These are phyloP conservation scores for Paraescarpia echinospica DNA, from an alignment of 1,140 invertebrate genomes.

Conservation along the genomic window DNA sequence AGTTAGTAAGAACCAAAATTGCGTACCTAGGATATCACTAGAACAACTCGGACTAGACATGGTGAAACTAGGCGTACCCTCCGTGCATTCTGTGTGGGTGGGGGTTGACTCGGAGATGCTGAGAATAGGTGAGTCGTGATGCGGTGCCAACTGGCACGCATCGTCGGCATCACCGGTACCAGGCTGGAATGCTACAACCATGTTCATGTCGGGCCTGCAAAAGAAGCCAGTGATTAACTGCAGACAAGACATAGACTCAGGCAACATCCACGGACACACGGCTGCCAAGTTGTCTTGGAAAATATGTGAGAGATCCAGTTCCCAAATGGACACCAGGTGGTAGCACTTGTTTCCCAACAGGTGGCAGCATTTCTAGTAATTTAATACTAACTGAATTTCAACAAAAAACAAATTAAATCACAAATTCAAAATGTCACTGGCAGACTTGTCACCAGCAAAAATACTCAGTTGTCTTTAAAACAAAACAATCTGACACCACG, in stretches of 20 bases:
- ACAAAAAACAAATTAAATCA: not conserved
- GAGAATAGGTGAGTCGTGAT: conserved; percentile 61
- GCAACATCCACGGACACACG: not conserved
- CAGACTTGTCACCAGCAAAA: not conserved
- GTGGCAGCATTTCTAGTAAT: no score
- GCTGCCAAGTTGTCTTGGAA: not conserved
- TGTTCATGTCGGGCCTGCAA: conserved; percentile 45
- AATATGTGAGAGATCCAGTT: no score
- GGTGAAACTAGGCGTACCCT: conserved; percentile 95
- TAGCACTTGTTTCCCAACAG: no score
- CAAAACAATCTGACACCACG: not conserved
- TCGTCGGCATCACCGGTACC: conserved; percentile 37
- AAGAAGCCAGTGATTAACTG: conserved; percentile 24
- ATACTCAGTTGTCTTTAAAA: not conserved
- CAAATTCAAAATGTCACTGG: not conserved
- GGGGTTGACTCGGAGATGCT: conserved; percentile 88
- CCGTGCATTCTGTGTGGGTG: conserved; percentile 79
- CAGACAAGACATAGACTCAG: not conserved
- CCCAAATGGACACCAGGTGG: no score
- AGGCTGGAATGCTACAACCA: conserved; percentile 24
- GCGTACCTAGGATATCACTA: conserved; percentile 53
- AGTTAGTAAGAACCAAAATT: not conserved
- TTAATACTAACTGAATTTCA: not conserved
- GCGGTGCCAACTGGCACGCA: not conserved
- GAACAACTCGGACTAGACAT: conserved; percentile 75